phyloP scores from a whole-genome alignment of 2,797 vertebrate species.

The Phylloscopus collybita region DNA sequence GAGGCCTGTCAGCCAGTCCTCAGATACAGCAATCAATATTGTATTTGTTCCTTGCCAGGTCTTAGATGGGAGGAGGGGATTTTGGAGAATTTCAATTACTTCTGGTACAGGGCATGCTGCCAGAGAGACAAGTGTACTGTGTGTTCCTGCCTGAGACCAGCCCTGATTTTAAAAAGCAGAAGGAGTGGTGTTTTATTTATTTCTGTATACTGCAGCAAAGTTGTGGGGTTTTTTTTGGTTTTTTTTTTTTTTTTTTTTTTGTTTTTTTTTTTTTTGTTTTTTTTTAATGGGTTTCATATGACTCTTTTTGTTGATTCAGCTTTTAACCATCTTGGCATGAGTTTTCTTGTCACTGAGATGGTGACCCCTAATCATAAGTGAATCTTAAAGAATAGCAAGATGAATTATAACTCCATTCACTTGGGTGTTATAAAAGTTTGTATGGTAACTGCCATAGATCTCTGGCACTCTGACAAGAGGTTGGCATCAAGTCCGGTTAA shows the following conservation, averaged over 20 bases:
- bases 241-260: neutral
- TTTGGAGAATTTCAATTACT: slow-evolving; percentile 30
- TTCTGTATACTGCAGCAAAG: neutral
- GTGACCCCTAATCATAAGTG: neutral
- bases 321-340: neutral
- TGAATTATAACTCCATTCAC: neutral
- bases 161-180: slow-evolving; percentile 32
- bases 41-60: slow-evolving; percentile 1
- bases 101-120: slow-evolving; percentile 28
- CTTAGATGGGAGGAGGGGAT: neutral
- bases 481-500: neutral
- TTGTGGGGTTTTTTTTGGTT: neutral
- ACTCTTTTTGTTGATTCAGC: slow-evolving; percentile 25
- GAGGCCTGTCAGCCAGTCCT: neutral
- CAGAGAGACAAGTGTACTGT: slow-evolving; percentile 17
- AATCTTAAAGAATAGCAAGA: neutral
- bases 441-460: neutral
- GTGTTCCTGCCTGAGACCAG: slow-evolving; percentile 22
- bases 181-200: slow-evolving; percentile 25
- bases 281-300: neutral
- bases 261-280: neutral
- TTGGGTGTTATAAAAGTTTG: neutral
- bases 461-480: neutral
- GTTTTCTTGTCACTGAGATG: neutral
- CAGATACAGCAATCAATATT: neutral